These are phyloP conservation scores for Dioctria linearis DNA, from an alignment of 2,888 invertebrate species.

Conservation along the genomic window DNA sequence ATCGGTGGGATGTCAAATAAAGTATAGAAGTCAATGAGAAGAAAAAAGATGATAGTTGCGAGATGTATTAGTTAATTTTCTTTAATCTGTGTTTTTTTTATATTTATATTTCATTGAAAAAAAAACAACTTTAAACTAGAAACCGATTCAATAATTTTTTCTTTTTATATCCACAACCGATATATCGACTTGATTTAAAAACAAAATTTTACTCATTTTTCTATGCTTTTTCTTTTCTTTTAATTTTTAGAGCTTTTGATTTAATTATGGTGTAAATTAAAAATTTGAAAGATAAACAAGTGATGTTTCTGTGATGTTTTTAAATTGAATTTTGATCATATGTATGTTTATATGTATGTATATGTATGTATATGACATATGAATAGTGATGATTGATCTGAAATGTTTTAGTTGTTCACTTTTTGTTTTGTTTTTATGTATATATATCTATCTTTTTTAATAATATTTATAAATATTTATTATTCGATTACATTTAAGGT, in stretches of 20 bases:
- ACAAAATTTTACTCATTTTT: constrained; percentile 9
- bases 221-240: constrained; percentile 10
- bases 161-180: constrained; percentile 50
- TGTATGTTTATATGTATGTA: background rate
- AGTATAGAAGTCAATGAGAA: constrained; percentile 22
- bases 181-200: constrained; percentile 30
- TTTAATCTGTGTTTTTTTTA: background rate
- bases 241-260: background rate
- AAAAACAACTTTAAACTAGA: background rate
- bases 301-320: constrained; percentile 4
- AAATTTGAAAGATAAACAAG: background rate
- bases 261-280: background rate
- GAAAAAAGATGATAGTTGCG: background rate
- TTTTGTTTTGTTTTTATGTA: constrained; percentile 6
- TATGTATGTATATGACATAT: constrained; percentile 9
- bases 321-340: constrained; percentile 2
- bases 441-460: constrained; percentile 17
- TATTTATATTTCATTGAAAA: background rate
- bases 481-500: constrained; percentile 49
- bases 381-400: constrained; percentile 35
- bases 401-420: constrained; percentile 36
- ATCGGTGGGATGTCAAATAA: constrained; percentile 52
- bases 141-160: background rate
- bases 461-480: constrained; percentile 40
- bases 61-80: background rate